A percentile compares a stretch with the other conserved stretches of the same genome.
Conservation (phyloP, 2,113 vertebrate genomes). For the Pluvialis apricaria region DNA sequence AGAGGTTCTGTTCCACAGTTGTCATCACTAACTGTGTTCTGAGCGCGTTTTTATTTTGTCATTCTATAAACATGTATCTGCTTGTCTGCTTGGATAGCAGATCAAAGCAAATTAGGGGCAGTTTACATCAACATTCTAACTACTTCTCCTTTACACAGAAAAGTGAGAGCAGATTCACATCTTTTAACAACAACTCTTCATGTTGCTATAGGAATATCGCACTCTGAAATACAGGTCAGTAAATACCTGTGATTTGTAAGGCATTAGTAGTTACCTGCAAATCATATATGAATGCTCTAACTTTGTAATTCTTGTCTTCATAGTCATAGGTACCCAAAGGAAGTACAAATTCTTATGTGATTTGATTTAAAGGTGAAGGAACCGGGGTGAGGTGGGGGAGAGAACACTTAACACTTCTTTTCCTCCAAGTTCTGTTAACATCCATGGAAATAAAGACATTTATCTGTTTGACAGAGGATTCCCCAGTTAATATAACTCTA, state of each 20-base stretch:
- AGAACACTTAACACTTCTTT: not conserved
- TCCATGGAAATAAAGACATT: not conserved
- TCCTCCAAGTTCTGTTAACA: not conserved
- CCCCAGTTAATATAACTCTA: not conserved
- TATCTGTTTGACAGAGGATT: not conserved
- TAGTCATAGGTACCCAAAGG: not conserved
- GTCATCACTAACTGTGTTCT: not conserved
- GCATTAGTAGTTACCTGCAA: not conserved
- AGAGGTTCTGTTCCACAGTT: not conserved
- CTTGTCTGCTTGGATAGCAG: not conserved
- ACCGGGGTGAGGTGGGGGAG: not conserved
- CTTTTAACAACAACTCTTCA: not conserved
- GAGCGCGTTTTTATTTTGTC: not conserved
- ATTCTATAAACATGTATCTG: not conserved
- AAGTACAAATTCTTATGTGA: not conserved
- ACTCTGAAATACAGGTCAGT: not conserved
- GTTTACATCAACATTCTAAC: not conserved
- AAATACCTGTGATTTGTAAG: not conserved
- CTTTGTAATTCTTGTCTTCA: not conserved
- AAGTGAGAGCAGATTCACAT: not conserved
- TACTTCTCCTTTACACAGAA: not conserved
- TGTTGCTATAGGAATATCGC: not conserved
- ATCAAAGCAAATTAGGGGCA: not conserved
- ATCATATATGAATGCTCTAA: not conserved
- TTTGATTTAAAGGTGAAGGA: not conserved